Base-by-base conservation (phyloP, 2,113 vertebrate species). In the Dendrocopos noguchii region DNA sequence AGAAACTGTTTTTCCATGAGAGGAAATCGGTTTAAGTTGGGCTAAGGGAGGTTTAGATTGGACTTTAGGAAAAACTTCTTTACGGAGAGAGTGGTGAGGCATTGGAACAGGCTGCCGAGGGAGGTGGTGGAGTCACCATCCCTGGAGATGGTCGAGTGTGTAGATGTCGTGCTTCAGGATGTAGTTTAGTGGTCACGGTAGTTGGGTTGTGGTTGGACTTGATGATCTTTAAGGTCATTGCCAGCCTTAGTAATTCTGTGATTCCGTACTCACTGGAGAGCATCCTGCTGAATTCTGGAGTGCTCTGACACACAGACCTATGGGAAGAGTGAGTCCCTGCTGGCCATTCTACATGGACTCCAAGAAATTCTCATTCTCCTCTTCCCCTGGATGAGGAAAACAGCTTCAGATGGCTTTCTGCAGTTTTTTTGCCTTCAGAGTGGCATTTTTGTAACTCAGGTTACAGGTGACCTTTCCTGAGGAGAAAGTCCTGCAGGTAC, bases 1-100 rank as follows among this genome's bases (percentile, higher is more conserved):
- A n/a, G 50, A 16, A 4, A 31, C 6, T 3, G 0, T 19, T 59
- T 28, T 2, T 4, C 19, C 47, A 50, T 50, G 47, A 21, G 47
- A 50, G 47, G 47, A 22, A 50, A 10, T 50, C 21, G 47, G 47
- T 50, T 50, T 50, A 21, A 50, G 21, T 22, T 50, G 47, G 21
- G 47, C 47, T 50, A 50, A 10, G 21, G 21, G 47, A 47, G 47
- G 47, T 20, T 50, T 50, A 50, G 47, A 50, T 50, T 50, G 21
- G 47, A 50, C 47, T 22, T 11, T 6, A 50, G 21, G 47, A 50
- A 50, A 50, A 50, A 50, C n/a, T n/a, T n/a, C 20, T 50, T 50
- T 50, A 22, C 47, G 22, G 47, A 12, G 21, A 22, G 47, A 50
- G 47, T 50, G 47, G 47, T 50, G 47, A 50, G 47, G 47, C 19